Evolutionary conservation across 2,797 vertebrate species (phyloP).

Genomic region (Ficedula albicollis): DNA sequence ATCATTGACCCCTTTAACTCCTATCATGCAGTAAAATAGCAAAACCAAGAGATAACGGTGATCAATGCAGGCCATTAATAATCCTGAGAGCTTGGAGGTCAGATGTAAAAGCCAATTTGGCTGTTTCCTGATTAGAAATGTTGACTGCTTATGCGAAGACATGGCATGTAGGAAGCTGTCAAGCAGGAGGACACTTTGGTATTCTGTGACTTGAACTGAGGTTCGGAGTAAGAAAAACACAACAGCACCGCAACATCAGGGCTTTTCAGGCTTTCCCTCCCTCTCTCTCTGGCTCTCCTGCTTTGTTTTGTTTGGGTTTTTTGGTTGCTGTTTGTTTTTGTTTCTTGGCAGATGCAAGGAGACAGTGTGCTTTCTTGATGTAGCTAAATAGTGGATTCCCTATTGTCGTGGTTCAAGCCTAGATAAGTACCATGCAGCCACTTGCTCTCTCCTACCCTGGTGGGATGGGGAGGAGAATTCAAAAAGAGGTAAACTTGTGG

Average conservation of each 20-base stretch:
- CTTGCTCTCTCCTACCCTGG: neutral
- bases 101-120: neutral
- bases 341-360: neutral
- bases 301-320: neutral
- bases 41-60: neutral
- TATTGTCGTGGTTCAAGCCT: neutral
- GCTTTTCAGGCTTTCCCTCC: neutral
- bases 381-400: neutral
- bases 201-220: neutral
- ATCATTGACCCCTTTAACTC: neutral
- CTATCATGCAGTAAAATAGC: neutral
- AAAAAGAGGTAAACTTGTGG: neutral
- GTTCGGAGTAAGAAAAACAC: neutral
- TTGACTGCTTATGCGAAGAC: neutral
- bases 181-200: neutral
- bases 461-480: neutral
- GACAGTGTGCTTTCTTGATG: neutral
- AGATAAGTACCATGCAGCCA: neutral
- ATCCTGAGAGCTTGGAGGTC: neutral
- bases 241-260: neutral
- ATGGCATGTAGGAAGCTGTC: neutral
- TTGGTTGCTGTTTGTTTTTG: neutral
- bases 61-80: neutral
- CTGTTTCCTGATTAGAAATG: neutral
- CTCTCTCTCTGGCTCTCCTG: neutral